A percentile compares a stretch with the other conserved stretches of the same genome.
Evolutionary conservation across 2,888 invertebrate species (phyloP).

Genomic region (Hydriomena furcata): DNA sequence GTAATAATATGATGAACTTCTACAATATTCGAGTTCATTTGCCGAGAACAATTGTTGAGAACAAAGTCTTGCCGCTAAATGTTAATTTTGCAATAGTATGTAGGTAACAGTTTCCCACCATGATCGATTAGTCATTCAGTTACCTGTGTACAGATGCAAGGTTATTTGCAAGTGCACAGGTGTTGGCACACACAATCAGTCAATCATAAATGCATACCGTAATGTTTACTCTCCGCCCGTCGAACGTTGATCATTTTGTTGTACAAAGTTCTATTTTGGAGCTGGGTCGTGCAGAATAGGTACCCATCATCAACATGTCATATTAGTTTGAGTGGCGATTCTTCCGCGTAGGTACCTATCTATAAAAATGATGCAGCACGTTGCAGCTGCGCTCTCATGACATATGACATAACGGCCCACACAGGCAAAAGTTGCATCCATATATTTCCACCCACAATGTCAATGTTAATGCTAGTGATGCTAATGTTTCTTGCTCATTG

Average conservation of each 20-base stretch:
- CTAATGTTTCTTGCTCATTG: constrained; percentile 31
- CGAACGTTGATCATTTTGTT: constrained; percentile 20
- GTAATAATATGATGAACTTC: constrained; percentile 65
- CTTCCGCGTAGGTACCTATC: constrained; percentile 31
- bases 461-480: constrained; percentile 40
- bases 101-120: constrained; percentile 6
- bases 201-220: constrained; percentile 25
- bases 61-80: constrained; percentile 7
- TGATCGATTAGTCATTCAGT: constrained; percentile 15
- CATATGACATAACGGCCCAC: constrained; percentile 46
- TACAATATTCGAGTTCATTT: constrained; percentile 62
- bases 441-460: constrained; percentile 57
- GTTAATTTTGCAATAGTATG: constrained; percentile 17
- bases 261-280: constrained; percentile 36
- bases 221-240: constrained; percentile 19
- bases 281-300: constrained; percentile 37
- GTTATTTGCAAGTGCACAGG: constrained; percentile 18
- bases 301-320: constrained; percentile 47
- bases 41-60: constrained; percentile 50
- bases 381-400: constrained; percentile 51
- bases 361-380: constrained; percentile 36
- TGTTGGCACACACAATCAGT: constrained; percentile 24
- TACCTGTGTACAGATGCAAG: constrained; percentile 18
- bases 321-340: constrained; percentile 30
- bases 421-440: constrained; percentile 46